Percentiles rank a stretch among this genome's conserved stretches.
Evolutionary conservation across 2,797 vertebrate genomes (phyloP).

Genomic region (Odontamblyopus lacepedii): DNA sequence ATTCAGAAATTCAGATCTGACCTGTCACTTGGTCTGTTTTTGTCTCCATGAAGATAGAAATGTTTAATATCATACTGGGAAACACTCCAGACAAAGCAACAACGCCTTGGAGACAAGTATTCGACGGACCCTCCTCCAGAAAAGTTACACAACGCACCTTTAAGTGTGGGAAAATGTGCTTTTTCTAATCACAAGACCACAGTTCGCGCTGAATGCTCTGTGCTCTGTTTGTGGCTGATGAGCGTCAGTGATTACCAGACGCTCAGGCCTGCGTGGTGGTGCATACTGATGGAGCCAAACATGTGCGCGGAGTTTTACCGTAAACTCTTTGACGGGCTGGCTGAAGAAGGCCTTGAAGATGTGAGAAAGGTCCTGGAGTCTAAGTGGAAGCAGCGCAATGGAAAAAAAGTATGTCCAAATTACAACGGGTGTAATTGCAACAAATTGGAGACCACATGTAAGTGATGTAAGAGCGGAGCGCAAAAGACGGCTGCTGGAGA

Average conservation of each 20-base stretch:
- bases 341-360: neutral
- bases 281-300: conserved; percentile 33
- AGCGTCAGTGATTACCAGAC: conserved; percentile 20
- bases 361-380: neutral
- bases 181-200: neutral
- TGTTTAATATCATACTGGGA: too few relatives aligned
- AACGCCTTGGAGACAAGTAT: too few relatives aligned
- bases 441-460: conserved; percentile 7
- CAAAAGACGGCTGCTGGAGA: neutral
- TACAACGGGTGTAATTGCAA: neutral
- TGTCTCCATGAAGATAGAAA: too few relatives aligned
- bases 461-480: neutral
- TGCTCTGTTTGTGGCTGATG: conserved; percentile 43
- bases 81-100: too few relatives aligned
- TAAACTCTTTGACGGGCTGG: neutral
- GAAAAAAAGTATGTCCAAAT: conserved; percentile 9
- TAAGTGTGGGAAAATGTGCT: neutral
- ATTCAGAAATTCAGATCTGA: too few relatives aligned
- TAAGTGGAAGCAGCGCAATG: neutral
- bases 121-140: too few relatives aligned
- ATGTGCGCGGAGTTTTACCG: conserved; percentile 5
- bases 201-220: conserved; percentile 13
- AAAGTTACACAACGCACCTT: too few relatives aligned
- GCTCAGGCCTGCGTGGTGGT: conserved; percentile 19
- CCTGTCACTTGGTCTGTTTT: too few relatives aligned